Evolutionary conservation across 2,888 invertebrate species (phyloP).

Genomic region (Marronus borbonicus): DNA sequence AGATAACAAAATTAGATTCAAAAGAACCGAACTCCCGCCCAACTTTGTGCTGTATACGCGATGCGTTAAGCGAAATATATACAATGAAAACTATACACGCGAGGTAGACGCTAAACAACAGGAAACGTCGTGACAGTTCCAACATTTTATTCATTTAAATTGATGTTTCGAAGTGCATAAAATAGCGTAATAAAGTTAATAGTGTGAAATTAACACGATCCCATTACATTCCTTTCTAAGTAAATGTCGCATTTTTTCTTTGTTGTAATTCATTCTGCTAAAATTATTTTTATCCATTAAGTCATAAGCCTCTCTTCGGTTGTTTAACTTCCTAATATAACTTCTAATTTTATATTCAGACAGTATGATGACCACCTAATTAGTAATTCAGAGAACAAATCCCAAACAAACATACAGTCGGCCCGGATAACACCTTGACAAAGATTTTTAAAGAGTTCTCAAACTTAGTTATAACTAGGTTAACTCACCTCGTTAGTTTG

Average conservation of each 20-base stretch:
- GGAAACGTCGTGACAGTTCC: not conserved
- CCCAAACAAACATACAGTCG: no score
- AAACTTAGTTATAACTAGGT: no score
- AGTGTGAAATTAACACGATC: not conserved
- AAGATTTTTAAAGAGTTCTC: no score
- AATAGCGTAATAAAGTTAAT: constrained; percentile 25
- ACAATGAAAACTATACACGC: not conserved
- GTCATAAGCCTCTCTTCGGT: not conserved
- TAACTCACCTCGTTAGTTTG: no score
- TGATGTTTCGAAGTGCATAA: not conserved
- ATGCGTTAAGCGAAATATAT: not conserved
- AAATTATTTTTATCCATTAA: not conserved
- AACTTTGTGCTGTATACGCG: not conserved
- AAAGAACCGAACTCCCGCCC: not conserved
- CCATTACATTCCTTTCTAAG: not conserved
- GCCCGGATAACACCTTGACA: no score
- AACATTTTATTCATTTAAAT: constrained; percentile 2
- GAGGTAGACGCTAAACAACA: not conserved
- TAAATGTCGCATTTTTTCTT: not conserved
- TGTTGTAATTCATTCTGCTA: not conserved
- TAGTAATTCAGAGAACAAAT: no score
- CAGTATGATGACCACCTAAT: no score
- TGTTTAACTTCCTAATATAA: no score
- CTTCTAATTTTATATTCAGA: no score
- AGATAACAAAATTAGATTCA: no score